Evolutionary conservation across 2,113 vertebrate species (phyloP).

Genomic region (Prietella phreatophila): DNA sequence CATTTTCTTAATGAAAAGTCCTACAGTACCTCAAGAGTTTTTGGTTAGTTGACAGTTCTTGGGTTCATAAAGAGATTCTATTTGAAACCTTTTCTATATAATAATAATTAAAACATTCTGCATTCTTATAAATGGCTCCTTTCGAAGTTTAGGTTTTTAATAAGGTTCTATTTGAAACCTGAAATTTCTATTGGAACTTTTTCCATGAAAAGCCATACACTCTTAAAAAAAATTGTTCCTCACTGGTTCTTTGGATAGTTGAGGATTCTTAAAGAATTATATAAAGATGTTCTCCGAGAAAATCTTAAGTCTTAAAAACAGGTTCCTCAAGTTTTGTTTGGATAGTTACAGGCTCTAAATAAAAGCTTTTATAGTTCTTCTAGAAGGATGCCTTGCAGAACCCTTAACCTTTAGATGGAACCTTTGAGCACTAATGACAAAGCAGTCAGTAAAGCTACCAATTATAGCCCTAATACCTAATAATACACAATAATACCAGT

Average conservation of each 20-base stretch:
- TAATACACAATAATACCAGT: background rate
- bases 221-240: background rate
- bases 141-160: background rate
- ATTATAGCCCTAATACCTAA: background rate
- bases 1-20: background rate
- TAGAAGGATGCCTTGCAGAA: background rate
- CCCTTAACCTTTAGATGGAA: background rate
- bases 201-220: background rate
- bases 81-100: background rate
- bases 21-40: background rate
- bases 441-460: background rate
- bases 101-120: background rate
- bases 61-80: background rate
- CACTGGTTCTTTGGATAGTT: background rate
- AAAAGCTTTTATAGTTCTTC: background rate
- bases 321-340: background rate
- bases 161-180: background rate
- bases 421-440: background rate
- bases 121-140: background rate
- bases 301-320: background rate
- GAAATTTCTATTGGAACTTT: background rate
- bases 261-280: background rate
- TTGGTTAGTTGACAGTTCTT: background rate
- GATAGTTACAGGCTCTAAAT: background rate
- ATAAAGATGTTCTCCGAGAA: background rate